Conservation (phyloP, 2,888 invertebrate genomes). For the Coecobrya sp. region DNA sequence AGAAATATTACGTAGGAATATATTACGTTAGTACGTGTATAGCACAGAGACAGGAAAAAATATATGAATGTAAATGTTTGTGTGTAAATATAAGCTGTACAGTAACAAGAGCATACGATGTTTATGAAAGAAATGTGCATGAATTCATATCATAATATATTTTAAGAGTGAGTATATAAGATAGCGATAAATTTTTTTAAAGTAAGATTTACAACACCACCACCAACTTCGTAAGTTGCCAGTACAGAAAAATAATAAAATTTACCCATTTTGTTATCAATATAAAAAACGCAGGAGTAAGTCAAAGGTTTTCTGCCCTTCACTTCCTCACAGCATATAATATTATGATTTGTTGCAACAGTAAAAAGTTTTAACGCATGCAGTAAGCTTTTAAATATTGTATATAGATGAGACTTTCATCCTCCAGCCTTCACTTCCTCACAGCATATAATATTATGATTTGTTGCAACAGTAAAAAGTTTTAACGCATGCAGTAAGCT, state of each 20-base stretch:
- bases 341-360: conserved; percentile 63
- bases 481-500: conserved; percentile 48
- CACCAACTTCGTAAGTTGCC: conserved; percentile 52
- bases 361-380: conserved; percentile 51
- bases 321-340: conserved; percentile 8
- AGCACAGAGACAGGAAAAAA: conserved; percentile 15
- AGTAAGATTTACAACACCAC: conserved; percentile 52
- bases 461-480: conserved; percentile 53
- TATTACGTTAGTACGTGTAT: conserved; percentile 37
- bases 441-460: conserved; percentile 38
- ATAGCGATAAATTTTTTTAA: conserved; percentile 42
- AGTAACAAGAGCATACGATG: not conserved
- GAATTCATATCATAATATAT: conserved; percentile 20
- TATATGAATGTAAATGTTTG: conserved; percentile 49
- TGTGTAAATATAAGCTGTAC: conserved; percentile 41
- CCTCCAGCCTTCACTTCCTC: not conserved
- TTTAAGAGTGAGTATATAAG: conserved; percentile 10
- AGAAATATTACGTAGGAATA: conserved; percentile 44
- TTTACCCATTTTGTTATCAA: conserved; percentile 69
- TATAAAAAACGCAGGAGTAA: conserved; percentile 30
- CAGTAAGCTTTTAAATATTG: conserved; percentile 42
- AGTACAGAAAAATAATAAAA: conserved; percentile 51
- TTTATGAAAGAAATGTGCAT: conserved; percentile 23
- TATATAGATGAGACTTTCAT: conserved; percentile 19
- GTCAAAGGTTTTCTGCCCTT: conserved; percentile 27